Evolutionary conservation across 2,888 invertebrate species (phyloP), one percentile per base, ranked within the genome.

Genomic region (Lithodes maja): DNA sequence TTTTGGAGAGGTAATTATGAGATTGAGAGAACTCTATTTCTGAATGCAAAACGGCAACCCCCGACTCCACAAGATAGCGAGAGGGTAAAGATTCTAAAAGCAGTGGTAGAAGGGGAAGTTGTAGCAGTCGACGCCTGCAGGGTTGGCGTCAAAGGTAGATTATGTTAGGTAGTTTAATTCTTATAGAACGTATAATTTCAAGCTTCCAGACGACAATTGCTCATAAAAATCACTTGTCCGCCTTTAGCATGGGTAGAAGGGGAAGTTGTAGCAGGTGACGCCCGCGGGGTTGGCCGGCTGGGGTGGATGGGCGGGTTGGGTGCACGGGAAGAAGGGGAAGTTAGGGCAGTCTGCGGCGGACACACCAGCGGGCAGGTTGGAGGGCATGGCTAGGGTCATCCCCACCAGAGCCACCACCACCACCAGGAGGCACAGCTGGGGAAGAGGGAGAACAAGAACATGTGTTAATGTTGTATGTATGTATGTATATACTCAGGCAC

Each of bases 261-360:
- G 89, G 33, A 33, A 33, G 33, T 33, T 33, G 33, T 33, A 33
- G 33, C 33, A 33, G 33, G 33, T 33, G 33, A 33, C 33, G 33
- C 33, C 33, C 15, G 90, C 87, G 53, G 90, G 90, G 87, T 90
- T 90, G n/a, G 81, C 85, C 9, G 90, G 90, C 82, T 87, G 87
- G 17, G 84, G 33, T 49, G 90, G 87, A 1, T 82, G 81, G 54
- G 80, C 80, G 17, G 87, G 85, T 0, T 52, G 79, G 3, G 55
- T 61, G 69, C 87, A 90, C 54, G 81, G 81, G 78, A 52, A 85
- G 87, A 90, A 90, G n/a, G 90, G 90, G 55, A 68, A 90, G 68
- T 69, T 84, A 17, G 90, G 90, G 77, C 87, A 90, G 80, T 90
- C 90, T 3, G 82, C 83, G 2, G 84, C 77, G 3, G 85, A 55